A percentile compares a stretch with the other conserved stretches of the same genome.
phyloP scores from a whole-genome alignment of 2,113 vertebrate species.

The Alosa alosa region DNA sequence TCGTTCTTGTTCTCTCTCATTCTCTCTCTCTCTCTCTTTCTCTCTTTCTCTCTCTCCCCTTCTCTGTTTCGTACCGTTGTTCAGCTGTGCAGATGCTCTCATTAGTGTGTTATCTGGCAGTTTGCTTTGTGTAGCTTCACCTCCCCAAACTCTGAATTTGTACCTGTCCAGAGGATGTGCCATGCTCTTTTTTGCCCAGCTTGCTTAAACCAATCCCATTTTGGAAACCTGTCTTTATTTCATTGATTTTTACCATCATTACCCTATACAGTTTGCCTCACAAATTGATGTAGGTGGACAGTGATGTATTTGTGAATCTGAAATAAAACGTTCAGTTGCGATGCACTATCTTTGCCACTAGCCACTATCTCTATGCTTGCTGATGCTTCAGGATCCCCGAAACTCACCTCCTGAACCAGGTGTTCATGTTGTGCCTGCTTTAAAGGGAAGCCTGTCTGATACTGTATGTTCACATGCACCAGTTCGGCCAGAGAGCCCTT shows the following conservation, averaged over 20 bases:
- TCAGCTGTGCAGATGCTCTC: constrained; percentile 60
- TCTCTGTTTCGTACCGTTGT: constrained; percentile 56
- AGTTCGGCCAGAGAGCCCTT: not conserved
- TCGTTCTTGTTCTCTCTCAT: not conserved
- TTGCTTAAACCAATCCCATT: constrained; percentile 1
- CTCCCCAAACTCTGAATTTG: constrained; percentile 59
- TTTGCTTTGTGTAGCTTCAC: constrained; percentile 58
- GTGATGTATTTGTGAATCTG: not conserved
- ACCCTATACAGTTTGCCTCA: not conserved
- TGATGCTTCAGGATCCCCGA: not conserved
- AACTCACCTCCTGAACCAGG: not conserved
- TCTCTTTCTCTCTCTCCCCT: not conserved
- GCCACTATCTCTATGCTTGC: constrained; percentile 2
- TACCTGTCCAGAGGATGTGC: constrained; percentile 62
- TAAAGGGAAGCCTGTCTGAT: not conserved
- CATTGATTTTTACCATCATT: not conserved
- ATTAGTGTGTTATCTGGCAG: constrained; percentile 51
- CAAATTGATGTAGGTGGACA: constrained; percentile 1
- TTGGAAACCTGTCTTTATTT: not conserved
- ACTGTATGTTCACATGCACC: not conserved
- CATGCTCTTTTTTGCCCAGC: constrained; percentile 42
- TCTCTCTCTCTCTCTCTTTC: not conserved
- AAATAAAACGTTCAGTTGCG: constrained; percentile 4
- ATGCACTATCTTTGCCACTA: not conserved
- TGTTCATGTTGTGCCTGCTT: not conserved